Evolutionary conservation across 2,113 vertebrate genomes (phyloP).

Genomic region (Rhinichthys klamathensis): DNA sequence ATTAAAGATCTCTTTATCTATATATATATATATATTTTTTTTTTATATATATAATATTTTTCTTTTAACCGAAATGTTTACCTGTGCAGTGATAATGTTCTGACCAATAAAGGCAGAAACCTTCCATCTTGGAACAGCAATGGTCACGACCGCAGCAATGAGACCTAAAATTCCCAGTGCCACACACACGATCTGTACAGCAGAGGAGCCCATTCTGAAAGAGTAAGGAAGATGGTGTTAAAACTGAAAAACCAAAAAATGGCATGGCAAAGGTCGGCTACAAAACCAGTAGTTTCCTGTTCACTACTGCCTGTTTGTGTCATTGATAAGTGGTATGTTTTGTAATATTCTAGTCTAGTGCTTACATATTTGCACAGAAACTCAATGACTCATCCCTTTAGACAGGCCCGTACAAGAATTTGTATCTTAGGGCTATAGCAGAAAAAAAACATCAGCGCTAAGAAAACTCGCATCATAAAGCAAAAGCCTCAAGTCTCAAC

Average conservation of each 20-base stretch:
- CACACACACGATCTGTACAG: constrained; percentile 74
- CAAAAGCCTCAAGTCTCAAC: constrained; percentile 60
- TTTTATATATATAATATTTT: too few relatives aligned
- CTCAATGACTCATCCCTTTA: background rate
- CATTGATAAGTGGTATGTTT: background rate
- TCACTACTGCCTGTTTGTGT: too few relatives aligned
- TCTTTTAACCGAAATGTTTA: constrained; percentile 43
- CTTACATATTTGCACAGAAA: background rate
- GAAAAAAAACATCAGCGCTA: constrained; percentile 29
- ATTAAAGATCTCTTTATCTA: background rate
- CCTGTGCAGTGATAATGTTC: constrained; percentile 79
- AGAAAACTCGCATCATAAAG: constrained; percentile 15
- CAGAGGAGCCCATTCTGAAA: constrained; percentile 73
- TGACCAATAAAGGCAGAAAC: constrained; percentile 71
- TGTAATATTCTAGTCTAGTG: background rate
- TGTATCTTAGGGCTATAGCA: constrained; percentile 49
- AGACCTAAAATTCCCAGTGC: constrained; percentile 73
- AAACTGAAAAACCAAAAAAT: background rate
- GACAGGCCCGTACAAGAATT: constrained; percentile 57
- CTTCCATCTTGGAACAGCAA: constrained; percentile 73
- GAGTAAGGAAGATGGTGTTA: background rate
- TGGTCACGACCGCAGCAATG: constrained; percentile 72
- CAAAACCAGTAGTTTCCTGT: background rate
- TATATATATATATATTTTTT: too few relatives aligned
- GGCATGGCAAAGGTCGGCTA: background rate